Evolutionary conservation across 2,797 vertebrate species (phyloP).

Genomic region (Peromyscus nudipes): DNA sequence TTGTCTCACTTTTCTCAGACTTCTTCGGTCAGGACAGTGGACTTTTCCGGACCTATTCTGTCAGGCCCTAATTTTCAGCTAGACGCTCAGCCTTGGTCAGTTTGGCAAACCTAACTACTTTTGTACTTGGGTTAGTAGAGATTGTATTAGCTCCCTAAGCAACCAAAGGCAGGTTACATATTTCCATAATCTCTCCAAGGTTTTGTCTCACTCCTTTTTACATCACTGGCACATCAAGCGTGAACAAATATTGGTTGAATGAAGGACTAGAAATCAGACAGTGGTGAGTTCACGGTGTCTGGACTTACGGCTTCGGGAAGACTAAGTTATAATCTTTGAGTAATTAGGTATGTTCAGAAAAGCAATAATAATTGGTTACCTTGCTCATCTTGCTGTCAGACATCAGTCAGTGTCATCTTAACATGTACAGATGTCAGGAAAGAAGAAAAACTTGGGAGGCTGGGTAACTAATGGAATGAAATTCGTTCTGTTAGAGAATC

Average conservation of each 20-base stretch:
- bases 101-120: not conserved
- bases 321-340: not conserved
- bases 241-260: not conserved
- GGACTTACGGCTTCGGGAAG: not conserved
- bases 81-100: not conserved
- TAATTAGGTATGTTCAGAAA: not conserved
- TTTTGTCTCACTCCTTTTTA: not conserved
- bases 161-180: not conserved
- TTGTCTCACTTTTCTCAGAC: not conserved
- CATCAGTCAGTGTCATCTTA: not conserved
- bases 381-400: not conserved
- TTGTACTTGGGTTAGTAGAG: not conserved
- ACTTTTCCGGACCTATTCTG: not conserved
- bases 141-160: constrained; percentile 10
- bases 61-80: not conserved
- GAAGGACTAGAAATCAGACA: not conserved
- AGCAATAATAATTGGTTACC: not conserved
- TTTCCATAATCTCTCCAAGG: not conserved
- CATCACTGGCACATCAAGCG: not conserved
- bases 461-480: not conserved
- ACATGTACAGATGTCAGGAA: not conserved
- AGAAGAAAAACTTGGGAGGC: not conserved
- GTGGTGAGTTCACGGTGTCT: not conserved
- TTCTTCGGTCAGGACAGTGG: not conserved
- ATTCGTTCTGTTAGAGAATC: not conserved